Base-by-base conservation (phyloP, 2,113 vertebrate species). In the Patagioenas fasciata region DNA sequence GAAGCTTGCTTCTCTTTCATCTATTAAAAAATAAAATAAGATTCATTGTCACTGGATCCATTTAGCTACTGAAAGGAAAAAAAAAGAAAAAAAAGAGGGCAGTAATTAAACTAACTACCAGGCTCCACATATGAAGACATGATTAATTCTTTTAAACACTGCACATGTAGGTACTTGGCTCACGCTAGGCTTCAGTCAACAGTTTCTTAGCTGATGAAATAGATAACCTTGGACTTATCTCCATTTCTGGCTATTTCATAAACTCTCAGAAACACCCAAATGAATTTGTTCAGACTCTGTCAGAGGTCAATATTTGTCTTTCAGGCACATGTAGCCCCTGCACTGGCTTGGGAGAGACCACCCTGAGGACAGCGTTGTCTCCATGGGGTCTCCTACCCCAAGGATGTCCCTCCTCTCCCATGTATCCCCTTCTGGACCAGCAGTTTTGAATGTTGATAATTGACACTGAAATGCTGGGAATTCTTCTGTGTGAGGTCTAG, bases 1-100 rank as follows among this genome's bases (percentile, higher is more conserved):
- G 94, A 96, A 96, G 92, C 56, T 36, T 92, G 83, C 29, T 85
- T 91, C 86, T 92, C 94, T 95, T 96, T 95, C 74, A 93, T 95
- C 86, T 94, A 9, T 64, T 93, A 77, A 84, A 93, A 92, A 88
- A 77, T 53, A 53, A 85, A 95, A 85, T 34, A 75, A 94, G 85
- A 84, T 83, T 86, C 62, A 72, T 94, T 95, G 85, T 92, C 88
- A 81, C 54, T n/a, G 10, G 75, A 88, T 86, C 48, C 31, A 81
- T 72, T 94, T 89, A 94, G 70, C 57, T 95, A 69, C 58, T 65
- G 69, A 73, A 80, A 66, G 7, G 26, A 85, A 57, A 51, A 29
- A 25, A 71, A 72, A 56, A 25, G 6, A 42, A 50, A 21, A 13
- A 44, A 47, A n/a, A 69, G 79, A 28, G 10, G 40, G 51, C 32